Base-by-base conservation (phyloP, 2,797 vertebrate species). In the Sarcoramphus papa region DNA sequence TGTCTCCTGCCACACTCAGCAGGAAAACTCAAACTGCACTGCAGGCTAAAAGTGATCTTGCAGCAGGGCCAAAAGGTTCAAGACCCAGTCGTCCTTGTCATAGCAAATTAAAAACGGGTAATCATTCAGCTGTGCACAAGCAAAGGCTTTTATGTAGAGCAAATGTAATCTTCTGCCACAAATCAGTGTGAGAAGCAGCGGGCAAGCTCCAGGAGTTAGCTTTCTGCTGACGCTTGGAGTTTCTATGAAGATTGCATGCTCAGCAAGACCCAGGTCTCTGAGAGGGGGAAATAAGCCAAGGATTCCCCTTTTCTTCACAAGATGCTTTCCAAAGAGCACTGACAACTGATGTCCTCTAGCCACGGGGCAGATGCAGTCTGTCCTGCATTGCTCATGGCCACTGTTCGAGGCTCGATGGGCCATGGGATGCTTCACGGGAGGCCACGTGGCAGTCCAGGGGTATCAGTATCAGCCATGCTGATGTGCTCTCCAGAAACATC, bases 11-110 rank as follows among this genome's bases (percentile, higher is more conserved):
- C 90, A 81, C 53, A 47, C 95, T 88, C 94, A 92, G 94, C 91
- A 75, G 92, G 93, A 90, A 96, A 92, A 67, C 89, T 94, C 94
- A 77, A 91, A 87, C 90, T 43, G 51, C 64, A 57, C 93, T 64
- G 91, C 90, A 84, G 92, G 95, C 88, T 97, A 93, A 93, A 95
- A 95, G 92, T 50, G 88, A 96, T 93, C 94, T 68, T 85, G 80
- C 86, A 82, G 83, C 77, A 85, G 92, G 81, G 74, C 88, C 93
- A 33, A 74, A 86, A 92, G 92, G 60, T 95, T 95, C 88, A 81
- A 95, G 86, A 96, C 84, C 75, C 81, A 83, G 84, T 45, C 47
- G 43, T 92, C 96, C 95, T 96, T 97, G 95, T 97, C 97, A 93
- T 2, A 51, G 84, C 75, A 63, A 60, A 91, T 97, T 95, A 97